These are phyloP conservation scores for Ophraella communa DNA, from an alignment of 2,888 invertebrate species.

Conservation along the genomic window DNA sequence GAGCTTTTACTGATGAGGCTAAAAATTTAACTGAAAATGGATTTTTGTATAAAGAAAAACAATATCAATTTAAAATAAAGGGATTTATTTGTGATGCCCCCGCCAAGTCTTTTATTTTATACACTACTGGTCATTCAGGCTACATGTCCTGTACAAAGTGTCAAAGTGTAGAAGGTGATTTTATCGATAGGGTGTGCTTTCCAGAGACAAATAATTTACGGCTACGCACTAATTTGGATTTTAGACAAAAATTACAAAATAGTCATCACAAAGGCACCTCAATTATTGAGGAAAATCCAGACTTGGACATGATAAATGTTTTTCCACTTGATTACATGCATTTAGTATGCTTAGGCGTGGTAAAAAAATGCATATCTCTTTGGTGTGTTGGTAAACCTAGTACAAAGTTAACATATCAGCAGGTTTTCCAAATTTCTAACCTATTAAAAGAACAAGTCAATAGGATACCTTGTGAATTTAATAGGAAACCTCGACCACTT, in stretches of 20 bases:
- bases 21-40: slow-evolving; percentile 20
- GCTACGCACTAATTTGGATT: slow-evolving; percentile 28
- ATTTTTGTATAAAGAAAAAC: slow-evolving; percentile 3
- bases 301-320: slow-evolving; percentile 40
- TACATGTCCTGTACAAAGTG: slow-evolving; percentile 43
- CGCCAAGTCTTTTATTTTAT: slow-evolving; percentile 36
- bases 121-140: slow-evolving; percentile 35
- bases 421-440: slow-evolving; percentile 6
- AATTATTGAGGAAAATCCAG: slow-evolving; percentile 33
- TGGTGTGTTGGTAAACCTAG: slow-evolving; percentile 20
- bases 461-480: slow-evolving; percentile 13
- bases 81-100: slow-evolving; percentile 40
- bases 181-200: slow-evolving; percentile 31
- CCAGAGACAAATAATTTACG: slow-evolving; percentile 14
- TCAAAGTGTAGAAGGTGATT: slow-evolving; percentile 25
- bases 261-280: slow-evolving; percentile 35
- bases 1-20: slow-evolving; percentile 32
- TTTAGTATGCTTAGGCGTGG: slow-evolving; percentile 32
- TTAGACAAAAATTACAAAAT: slow-evolving; percentile 21
- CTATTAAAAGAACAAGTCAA: background rate
- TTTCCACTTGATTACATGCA: slow-evolving; percentile 41
- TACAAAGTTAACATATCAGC: slow-evolving; percentile 5
- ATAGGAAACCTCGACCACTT: slow-evolving; percentile 26
- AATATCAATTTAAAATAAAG: slow-evolving; percentile 31
- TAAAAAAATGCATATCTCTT: slow-evolving; percentile 28